Conservation (phyloP, 2,888 invertebrate genomes). For the Selenia dentaria region DNA sequence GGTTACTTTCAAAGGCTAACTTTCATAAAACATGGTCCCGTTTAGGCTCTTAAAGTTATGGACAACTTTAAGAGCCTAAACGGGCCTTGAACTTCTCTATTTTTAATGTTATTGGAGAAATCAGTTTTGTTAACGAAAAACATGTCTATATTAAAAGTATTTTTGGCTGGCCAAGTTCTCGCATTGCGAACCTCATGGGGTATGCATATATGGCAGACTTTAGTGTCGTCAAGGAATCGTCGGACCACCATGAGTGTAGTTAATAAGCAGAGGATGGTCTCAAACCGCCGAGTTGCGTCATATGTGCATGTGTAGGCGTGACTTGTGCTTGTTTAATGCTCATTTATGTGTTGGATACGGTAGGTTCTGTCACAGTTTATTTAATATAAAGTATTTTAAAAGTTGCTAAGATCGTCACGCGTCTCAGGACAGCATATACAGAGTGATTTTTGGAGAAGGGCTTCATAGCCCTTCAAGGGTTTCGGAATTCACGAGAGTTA, state of each 20-base stretch:
- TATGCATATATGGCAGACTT: neutral
- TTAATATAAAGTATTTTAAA: neutral
- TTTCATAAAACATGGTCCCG: constrained; percentile 1
- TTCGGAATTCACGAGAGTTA: no score
- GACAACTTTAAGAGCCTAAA: no score
- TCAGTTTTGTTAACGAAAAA: neutral
- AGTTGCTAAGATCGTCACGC: no score
- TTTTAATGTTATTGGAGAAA: no score
- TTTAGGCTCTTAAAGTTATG: no score
- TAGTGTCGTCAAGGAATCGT: neutral
- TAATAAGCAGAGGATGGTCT: constrained; percentile 49
- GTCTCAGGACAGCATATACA: no score
- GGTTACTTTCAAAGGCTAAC: no score
- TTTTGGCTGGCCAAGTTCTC: neutral
- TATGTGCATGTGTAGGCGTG: constrained; percentile 43
- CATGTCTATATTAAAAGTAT: no score
- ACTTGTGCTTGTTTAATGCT: constrained; percentile 32
- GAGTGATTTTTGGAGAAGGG: no score
- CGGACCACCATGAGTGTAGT: constrained; percentile 12
- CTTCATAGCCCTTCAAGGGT: no score
- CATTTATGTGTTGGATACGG: constrained; percentile 2
- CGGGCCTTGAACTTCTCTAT: no score
- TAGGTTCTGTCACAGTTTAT: constrained; percentile 1
- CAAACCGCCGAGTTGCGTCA: constrained; percentile 43
- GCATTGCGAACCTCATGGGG: neutral